Evolutionary conservation across 2,888 invertebrate genomes (phyloP).

Genomic region (Mesochorus sp.): DNA sequence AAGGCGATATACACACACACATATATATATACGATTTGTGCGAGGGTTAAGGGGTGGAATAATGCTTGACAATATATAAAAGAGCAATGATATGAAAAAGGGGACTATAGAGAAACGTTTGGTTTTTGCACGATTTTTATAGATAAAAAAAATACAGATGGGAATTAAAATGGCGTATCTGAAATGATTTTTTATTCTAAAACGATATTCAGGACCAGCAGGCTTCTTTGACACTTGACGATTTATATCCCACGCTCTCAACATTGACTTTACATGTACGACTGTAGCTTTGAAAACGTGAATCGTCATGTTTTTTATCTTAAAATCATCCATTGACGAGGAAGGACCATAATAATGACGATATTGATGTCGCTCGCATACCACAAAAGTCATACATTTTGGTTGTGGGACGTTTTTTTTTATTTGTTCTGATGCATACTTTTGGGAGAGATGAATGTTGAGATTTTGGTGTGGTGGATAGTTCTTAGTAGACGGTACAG

Average conservation of each 20-base stretch:
- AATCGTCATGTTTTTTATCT: constrained; percentile 47
- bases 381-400: background rate
- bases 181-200: background rate
- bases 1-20: constrained; percentile 13
- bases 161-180: background rate
- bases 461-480: background rate
- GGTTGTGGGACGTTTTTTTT: constrained; percentile 62
- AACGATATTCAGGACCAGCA: background rate
- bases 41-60: constrained; percentile 59
- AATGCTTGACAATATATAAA: constrained; percentile 39
- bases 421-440: background rate
- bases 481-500: background rate
- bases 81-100: constrained; percentile 56
- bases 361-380: background rate
- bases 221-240: background rate
- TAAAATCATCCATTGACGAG: background rate
- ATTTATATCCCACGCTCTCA: background rate
- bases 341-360: constrained; percentile 1
- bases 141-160: constrained; percentile 14
- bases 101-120: constrained; percentile 64
- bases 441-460: background rate
- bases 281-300: constrained; percentile 23
- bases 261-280: background rate
- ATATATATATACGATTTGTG: constrained; percentile 7
- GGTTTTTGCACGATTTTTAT: constrained; percentile 59